Percentiles rank a stretch among this genome's conserved stretches.
Evolutionary conservation across 2,113 vertebrate species (phyloP).

Genomic region (Ceyx margarethae): DNA sequence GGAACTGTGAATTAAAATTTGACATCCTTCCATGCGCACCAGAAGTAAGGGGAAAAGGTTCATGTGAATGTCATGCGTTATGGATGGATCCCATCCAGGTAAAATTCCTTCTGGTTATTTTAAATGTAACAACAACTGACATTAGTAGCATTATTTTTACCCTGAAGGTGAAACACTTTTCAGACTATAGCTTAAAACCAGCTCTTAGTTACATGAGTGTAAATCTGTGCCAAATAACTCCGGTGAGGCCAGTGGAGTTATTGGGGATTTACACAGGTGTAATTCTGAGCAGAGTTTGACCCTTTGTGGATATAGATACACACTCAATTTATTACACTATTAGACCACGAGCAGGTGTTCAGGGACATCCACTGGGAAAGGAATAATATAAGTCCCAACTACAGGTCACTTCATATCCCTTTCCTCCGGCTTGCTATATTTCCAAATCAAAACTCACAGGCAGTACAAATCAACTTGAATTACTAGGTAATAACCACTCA

Average conservation of each 20-base stretch:
- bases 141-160: constrained; percentile 41
- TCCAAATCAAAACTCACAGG: constrained; percentile 43
- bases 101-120: constrained; percentile 65
- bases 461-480: constrained; percentile 52
- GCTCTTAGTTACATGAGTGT: constrained; percentile 41
- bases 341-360: constrained; percentile 25
- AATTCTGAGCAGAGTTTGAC: constrained; percentile 53
- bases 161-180: constrained; percentile 49
- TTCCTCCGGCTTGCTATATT: constrained; percentile 40
- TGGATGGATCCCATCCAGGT: constrained; percentile 49
- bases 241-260: constrained; percentile 5
- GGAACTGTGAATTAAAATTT: constrained; percentile 4
- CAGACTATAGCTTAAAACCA: constrained; percentile 35
- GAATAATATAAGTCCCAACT: constrained; percentile 30
- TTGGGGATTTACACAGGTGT: constrained; percentile 60
- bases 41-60: constrained; percentile 24
- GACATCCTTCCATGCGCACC: not conserved
- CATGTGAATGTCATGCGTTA: constrained; percentile 15
- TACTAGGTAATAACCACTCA: constrained; percentile 14
- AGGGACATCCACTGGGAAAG: constrained; percentile 21
- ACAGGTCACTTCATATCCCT: constrained; percentile 46
- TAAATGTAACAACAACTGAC: constrained; percentile 58
- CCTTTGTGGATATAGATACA: constrained; percentile 50
- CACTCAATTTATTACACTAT: constrained; percentile 58
- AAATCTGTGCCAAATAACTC: constrained; percentile 65